These are phyloP conservation scores for Catagonus wagneri DNA, from an alignment of 2,113 vertebrate genomes.

Conservation along the genomic window DNA sequence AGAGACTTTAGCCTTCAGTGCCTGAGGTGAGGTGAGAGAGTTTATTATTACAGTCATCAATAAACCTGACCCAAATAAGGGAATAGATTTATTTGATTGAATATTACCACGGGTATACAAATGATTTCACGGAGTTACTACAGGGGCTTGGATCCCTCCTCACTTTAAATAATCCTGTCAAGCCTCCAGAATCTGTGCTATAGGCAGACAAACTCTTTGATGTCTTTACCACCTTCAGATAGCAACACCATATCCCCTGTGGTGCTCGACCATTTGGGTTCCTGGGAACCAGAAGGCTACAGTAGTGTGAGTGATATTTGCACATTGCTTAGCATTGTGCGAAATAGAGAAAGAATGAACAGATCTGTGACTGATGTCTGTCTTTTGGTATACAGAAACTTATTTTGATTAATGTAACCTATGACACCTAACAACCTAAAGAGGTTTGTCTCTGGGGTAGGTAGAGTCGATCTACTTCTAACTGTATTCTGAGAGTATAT, in stretches of 20 bases:
- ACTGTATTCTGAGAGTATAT: background rate
- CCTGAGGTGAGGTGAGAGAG: background rate
- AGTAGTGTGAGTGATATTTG: background rate
- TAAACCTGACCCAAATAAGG: background rate
- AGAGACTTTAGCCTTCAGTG: background rate
- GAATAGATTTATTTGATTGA: background rate
- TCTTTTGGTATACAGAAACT: background rate
- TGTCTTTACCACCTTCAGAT: background rate
- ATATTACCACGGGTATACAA: background rate
- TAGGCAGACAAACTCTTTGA: background rate
- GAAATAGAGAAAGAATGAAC: background rate
- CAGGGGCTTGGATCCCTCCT: background rate
- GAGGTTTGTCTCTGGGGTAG: background rate
- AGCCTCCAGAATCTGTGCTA: background rate
- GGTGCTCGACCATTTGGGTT: background rate
- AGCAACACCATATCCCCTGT: background rate
- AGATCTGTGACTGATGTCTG: background rate
- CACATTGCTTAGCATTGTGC: background rate
- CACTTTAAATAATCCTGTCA: background rate
- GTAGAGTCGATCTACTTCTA: background rate
- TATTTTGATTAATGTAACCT: background rate
- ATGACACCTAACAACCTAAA: background rate
- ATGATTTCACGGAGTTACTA: background rate
- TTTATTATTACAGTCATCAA: background rate
- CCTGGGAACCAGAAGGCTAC: background rate